Conservation (phyloP, 2,797 vertebrate species). For the Lindbergichthys nudifrons region DNA sequence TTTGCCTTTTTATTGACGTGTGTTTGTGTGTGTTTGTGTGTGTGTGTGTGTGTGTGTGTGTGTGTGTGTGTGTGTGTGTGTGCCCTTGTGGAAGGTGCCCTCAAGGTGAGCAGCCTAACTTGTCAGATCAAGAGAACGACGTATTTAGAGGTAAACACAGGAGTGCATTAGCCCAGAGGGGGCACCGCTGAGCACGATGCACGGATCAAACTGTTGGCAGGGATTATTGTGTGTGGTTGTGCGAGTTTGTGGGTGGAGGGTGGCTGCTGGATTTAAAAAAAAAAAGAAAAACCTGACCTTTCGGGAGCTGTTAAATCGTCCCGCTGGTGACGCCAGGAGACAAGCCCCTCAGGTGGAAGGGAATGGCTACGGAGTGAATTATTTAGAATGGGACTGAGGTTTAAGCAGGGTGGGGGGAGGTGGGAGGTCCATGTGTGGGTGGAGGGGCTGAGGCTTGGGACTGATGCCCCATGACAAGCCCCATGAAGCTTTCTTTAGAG, state of each 20-base stretch:
- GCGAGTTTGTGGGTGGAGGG: conserved; percentile 34
- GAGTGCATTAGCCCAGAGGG: conserved; percentile 77
- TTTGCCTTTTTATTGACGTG: conserved; percentile 22
- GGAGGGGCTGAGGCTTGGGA: conserved; percentile 61
- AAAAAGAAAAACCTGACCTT: conserved; percentile 83
- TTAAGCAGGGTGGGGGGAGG: conserved; percentile 27
- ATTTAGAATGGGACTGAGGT: conserved; percentile 84
- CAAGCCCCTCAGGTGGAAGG: conserved; percentile 90
- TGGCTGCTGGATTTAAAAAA: conserved; percentile 39
- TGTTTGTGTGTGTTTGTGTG: no score
- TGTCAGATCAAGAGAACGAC: conserved; percentile 78
- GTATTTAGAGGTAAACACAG: conserved; percentile 80
- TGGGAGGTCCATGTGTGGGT: conserved; percentile 44
- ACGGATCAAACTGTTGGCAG: conserved; percentile 69
- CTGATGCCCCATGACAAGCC: conserved; percentile 83
- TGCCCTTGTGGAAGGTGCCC: conserved; percentile 78
- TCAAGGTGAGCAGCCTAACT: conserved; percentile 81
- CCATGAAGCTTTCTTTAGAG: conserved; percentile 66
- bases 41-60: conserved; percentile 31
- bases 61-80: conserved; percentile 18
- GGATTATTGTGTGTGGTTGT: conserved; percentile 50
- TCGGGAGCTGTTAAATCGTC: conserved; percentile 87
- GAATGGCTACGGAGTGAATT: conserved; percentile 87
- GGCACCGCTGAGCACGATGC: conserved; percentile 48
- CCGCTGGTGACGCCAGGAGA: conserved; percentile 89